Evolutionary conservation across 2,888 invertebrate species (phyloP), one percentile per base, ranked within the genome.

Genomic region (Crioceris asparagi): DNA sequence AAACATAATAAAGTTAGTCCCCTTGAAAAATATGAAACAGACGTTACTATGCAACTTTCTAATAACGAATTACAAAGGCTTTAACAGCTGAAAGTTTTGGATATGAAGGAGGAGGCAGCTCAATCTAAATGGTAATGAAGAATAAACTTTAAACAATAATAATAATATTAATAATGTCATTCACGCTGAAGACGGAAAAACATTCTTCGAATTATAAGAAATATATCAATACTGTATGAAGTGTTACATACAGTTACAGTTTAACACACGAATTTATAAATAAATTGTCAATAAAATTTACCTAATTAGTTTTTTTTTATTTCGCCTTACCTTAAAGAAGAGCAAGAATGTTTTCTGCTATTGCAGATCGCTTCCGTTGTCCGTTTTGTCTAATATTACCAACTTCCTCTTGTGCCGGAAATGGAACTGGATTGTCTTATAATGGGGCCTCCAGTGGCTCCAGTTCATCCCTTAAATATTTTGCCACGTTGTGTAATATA

Each of bases 401-500:
- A 27, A 19, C 17, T 8, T 36, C 29, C 3, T 38, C 39, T 15
- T 36, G 10, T 18, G 11, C 16, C 21, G 14, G 32, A 16, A 8
- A 32, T 12, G 4, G 4, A 32, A 17, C 17, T 21, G 23, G 29
- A 18, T n/a, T 32, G 21, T 32, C 32, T 32, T 32, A 11, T 32
- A 32, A 8, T 32, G 21, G 19, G 3, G 19, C 15, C 19, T 32
- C 26, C 26, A 26, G 4, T 4, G 26, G 26, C n/a, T 26, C 26
- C 3, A 26, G 26, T 12, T 29, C 41, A 40, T 41, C 39, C 4
- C 40, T 29, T 32, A 41, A 30, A 39, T 23, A 31, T 32, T 41
- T 41, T 15, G 38, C 39, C 16, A 34, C 14, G 26, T 41, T 41
- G 35, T 41, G 41, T 25, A 41, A 27, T 10, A 39, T 33, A 33